Evolutionary conservation across 2,113 vertebrate species (phyloP).

Genomic region (Ictalurus furcatus): DNA sequence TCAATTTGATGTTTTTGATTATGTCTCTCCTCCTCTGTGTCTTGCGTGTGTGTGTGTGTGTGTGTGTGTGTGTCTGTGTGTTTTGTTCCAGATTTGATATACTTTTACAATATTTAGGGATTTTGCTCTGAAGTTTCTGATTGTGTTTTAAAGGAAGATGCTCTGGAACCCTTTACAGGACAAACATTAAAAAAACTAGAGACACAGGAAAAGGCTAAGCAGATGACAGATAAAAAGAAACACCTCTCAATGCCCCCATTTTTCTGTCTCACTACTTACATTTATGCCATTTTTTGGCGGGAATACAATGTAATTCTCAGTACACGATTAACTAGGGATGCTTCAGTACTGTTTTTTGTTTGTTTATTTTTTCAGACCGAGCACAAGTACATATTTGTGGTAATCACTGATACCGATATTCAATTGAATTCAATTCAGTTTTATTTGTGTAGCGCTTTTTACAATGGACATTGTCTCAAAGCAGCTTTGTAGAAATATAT

Average conservation of each 20-base stretch:
- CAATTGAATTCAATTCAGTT: too few relatives aligned
- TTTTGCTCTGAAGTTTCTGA: not conserved
- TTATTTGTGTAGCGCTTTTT: too few relatives aligned
- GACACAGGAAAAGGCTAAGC: not conserved
- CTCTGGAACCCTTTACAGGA: not conserved
- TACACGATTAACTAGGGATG: not conserved
- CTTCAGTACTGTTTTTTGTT: not conserved
- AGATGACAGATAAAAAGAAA: not conserved
- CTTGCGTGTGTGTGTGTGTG: not conserved
- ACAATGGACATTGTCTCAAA: too few relatives aligned
- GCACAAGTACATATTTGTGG: not conserved
- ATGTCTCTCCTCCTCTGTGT: not conserved
- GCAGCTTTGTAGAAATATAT: too few relatives aligned
- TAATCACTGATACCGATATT: not conserved
- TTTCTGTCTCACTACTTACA: not conserved
- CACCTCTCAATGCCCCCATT: not conserved
- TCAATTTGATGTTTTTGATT: not conserved
- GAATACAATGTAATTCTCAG: not conserved
- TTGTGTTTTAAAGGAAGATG: not conserved
- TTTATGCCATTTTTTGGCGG: not conserved
- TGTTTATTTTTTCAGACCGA: not conserved
- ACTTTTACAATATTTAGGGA: conserved; percentile 8
- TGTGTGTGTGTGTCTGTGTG: conserved; percentile 11
- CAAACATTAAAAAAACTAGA: not conserved
- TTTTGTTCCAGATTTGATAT: not conserved